A percentile compares a stretch with the other conserved stretches of the same genome.
Evolutionary conservation across 2,888 invertebrate species (phyloP).

Genomic region (Agrotis ipsilon): DNA sequence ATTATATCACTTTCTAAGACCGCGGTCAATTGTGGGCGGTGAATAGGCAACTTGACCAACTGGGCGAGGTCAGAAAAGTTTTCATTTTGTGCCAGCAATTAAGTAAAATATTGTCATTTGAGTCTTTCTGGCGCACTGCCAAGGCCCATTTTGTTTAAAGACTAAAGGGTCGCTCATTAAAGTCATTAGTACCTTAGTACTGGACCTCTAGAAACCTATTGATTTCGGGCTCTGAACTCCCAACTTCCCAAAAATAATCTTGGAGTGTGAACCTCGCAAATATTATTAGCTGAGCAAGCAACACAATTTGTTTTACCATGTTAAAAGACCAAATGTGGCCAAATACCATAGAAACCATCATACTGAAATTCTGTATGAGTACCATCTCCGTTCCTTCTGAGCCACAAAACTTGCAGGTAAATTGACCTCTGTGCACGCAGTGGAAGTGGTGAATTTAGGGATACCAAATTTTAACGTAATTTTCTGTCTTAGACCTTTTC

Average conservation of each 20-base stretch:
- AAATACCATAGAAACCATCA: not conserved
- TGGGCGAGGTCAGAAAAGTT: slow-evolving; percentile 51
- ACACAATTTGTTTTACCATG: no score
- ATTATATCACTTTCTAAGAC: slow-evolving; percentile 56
- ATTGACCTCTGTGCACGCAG: no score
- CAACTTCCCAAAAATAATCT: no score
- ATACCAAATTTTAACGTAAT: no score
- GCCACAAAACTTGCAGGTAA: no score
- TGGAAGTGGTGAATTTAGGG: no score
- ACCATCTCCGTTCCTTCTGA: no score
- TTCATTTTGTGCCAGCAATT: slow-evolving; percentile 24
- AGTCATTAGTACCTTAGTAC: not conserved
- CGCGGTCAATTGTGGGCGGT: slow-evolving; percentile 50
- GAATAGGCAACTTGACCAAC: slow-evolving; percentile 46
- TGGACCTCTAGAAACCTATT: not conserved
- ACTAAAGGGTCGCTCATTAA: slow-evolving; percentile 12
- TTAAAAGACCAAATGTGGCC: no score
- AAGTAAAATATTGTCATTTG: slow-evolving; percentile 34
- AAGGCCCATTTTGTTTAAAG: slow-evolving; percentile 31
- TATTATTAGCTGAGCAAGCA: no score
- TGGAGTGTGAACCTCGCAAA: not conserved
- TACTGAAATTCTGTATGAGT: no score
- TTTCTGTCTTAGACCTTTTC: no score
- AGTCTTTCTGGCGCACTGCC: slow-evolving; percentile 41
- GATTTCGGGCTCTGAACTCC: not conserved